Evolutionary conservation across 2,113 vertebrate genomes (phyloP).

Genomic region (Chlamydotis undulata): DNA sequence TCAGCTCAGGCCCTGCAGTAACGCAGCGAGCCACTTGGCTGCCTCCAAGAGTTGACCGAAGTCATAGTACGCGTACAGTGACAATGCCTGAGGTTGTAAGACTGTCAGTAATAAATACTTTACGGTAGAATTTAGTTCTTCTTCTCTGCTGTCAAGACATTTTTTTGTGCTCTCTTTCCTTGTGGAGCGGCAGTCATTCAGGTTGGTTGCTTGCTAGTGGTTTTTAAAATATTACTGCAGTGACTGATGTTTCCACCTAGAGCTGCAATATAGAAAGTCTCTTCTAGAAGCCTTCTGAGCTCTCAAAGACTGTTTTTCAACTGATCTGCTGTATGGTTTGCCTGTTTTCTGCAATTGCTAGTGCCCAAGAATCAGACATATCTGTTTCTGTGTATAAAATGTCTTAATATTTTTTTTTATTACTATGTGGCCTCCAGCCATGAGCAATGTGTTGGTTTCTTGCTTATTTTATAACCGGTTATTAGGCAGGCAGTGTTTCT

Average conservation of each 20-base stretch:
- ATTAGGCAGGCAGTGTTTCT: neutral
- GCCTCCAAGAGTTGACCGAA: neutral
- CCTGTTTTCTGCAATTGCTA: neutral
- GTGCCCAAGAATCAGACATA: neutral
- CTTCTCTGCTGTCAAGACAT: neutral
- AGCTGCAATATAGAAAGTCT: neutral
- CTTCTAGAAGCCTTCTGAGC: neutral
- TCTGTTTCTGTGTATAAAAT: neutral
- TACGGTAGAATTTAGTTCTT: neutral
- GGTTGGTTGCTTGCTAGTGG: neutral
- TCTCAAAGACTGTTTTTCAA: neutral
- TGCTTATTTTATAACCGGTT: neutral
- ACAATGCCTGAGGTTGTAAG: neutral
- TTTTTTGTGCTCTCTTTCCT: neutral
- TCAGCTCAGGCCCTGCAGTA: neutral
- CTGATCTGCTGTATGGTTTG: neutral
- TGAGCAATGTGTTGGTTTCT: neutral
- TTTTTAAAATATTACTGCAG: neutral
- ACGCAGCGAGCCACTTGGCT: neutral
- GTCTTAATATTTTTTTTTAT: neutral
- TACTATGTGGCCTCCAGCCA: neutral
- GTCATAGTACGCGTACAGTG: neutral
- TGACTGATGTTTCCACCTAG: neutral
- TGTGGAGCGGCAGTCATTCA: accelerated
- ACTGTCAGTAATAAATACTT: neutral